Conservation (phyloP, 2,888 invertebrate genomes). For the Diadegma fenestrale region DNA sequence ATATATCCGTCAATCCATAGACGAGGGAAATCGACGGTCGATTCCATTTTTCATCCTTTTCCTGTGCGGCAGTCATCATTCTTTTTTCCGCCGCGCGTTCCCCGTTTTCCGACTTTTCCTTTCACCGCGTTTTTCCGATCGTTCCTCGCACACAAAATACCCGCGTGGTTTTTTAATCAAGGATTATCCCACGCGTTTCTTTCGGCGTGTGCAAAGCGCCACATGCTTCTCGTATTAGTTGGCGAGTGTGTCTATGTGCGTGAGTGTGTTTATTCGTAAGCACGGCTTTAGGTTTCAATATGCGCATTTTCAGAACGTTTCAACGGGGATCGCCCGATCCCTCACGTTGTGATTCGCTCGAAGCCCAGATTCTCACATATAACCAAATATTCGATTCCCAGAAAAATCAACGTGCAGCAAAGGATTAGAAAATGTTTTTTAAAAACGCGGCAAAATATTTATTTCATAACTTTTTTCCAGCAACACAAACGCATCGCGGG, state of each 20-base stretch:
- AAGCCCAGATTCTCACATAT: slow-evolving; percentile 17
- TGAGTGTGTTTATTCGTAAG: slow-evolving; percentile 28
- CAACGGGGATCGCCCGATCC: slow-evolving; percentile 57
- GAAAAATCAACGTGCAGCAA: not conserved
- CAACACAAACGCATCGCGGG: not conserved
- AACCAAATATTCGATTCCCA: slow-evolving; percentile 2
- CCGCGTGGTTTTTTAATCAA: slow-evolving; percentile 79
- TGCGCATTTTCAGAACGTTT: slow-evolving; percentile 60
- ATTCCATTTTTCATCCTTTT: slow-evolving; percentile 29
- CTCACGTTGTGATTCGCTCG: slow-evolving; percentile 13
- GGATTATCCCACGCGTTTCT: slow-evolving; percentile 79
- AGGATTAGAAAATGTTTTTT: slow-evolving; percentile 18
- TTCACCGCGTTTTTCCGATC: slow-evolving; percentile 7
- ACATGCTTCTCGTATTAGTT: not conserved
- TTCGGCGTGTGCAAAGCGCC: slow-evolving; percentile 24
- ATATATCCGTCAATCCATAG: not conserved
- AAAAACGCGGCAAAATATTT: slow-evolving; percentile 11
- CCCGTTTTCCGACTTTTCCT: slow-evolving; percentile 1
- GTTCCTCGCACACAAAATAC: slow-evolving; percentile 50
- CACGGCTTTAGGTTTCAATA: slow-evolving; percentile 58
- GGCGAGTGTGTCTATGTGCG: not conserved
- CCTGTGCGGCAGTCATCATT: slow-evolving; percentile 6
- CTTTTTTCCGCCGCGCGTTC: not conserved
- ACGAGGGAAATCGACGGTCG: not conserved
- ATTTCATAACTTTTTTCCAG: not conserved